Conservation (phyloP, 2,888 invertebrate species). For the Spisula subtruncata region DNA sequence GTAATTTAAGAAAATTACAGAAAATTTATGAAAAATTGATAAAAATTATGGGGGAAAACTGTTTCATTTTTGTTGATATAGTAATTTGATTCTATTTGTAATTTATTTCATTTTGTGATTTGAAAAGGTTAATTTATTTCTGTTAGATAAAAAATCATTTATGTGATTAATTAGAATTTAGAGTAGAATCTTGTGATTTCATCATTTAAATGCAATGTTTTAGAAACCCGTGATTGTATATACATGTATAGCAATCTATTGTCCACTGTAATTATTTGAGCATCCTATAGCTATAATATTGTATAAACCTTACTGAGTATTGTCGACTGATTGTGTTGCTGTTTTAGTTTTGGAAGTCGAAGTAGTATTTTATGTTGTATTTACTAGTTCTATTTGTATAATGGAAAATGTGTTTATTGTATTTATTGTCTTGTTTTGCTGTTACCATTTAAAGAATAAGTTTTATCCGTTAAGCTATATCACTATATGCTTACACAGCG, state of each 20-base stretch:
- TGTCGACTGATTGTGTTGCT: neutral
- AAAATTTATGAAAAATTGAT: neutral
- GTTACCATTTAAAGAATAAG: neutral
- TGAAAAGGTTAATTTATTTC: neutral
- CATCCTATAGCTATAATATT: neutral
- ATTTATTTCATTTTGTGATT: neutral
- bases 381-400: neutral
- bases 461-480: neutral
- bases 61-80: neutral
- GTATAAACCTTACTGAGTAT: neutral
- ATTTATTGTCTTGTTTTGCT: constrained; percentile 12
- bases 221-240: neutral
- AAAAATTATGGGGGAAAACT: neutral
- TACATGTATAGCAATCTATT: neutral
- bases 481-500: neutral
- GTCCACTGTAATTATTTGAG: neutral
- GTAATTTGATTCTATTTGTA: neutral
- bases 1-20: neutral
- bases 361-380: constrained; percentile 14
- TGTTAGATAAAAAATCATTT: neutral
- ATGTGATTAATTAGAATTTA: too few species aligned
- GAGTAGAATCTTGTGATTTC: neutral
- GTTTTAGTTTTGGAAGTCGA: neutral
- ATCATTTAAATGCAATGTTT: neutral
- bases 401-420: neutral